A percentile compares a stretch with the other conserved stretches of the same genome.
These are phyloP conservation scores for Eulemur mongoz DNA, from an alignment of 2,797 vertebrate genomes.

Conservation along the genomic window DNA sequence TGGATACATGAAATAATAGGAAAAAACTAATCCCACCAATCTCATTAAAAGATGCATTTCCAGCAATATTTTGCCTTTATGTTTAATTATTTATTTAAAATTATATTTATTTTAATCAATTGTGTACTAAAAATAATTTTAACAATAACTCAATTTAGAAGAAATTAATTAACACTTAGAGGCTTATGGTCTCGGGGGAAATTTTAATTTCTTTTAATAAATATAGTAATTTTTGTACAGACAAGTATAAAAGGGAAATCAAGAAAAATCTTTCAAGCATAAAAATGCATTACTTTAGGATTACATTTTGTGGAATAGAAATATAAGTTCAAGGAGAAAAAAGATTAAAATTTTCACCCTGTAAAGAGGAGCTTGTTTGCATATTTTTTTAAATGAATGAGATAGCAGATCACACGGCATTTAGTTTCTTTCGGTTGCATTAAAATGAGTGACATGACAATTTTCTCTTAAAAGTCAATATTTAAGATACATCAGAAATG, in stretches of 20 bases:
- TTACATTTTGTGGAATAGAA: conserved; percentile 23
- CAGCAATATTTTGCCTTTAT: conserved; percentile 18
- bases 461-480: conserved; percentile 28
- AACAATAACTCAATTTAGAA: background rate
- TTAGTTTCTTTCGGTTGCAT: background rate
- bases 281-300: conserved; percentile 45
- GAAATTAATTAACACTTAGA: conserved; percentile 60
- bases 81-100: conserved; percentile 40
- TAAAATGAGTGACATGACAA: background rate
- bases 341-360: background rate
- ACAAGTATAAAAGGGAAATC: conserved; percentile 9
- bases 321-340: conserved; percentile 3
- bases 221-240: conserved; percentile 1
- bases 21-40: background rate
- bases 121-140: conserved; percentile 44
- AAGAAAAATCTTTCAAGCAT: conserved; percentile 41
- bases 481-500: background rate
- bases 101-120: conserved; percentile 37
- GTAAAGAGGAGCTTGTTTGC: background rate
- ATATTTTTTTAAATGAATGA: background rate
- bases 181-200: background rate
- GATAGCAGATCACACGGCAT: background rate
- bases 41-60: conserved; percentile 9
- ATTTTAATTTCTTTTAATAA: conserved; percentile 46
- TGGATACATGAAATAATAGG: background rate